phyloP scores from a whole-genome alignment of 2,888 invertebrate species.

The Ametastegia equiseti region DNA sequence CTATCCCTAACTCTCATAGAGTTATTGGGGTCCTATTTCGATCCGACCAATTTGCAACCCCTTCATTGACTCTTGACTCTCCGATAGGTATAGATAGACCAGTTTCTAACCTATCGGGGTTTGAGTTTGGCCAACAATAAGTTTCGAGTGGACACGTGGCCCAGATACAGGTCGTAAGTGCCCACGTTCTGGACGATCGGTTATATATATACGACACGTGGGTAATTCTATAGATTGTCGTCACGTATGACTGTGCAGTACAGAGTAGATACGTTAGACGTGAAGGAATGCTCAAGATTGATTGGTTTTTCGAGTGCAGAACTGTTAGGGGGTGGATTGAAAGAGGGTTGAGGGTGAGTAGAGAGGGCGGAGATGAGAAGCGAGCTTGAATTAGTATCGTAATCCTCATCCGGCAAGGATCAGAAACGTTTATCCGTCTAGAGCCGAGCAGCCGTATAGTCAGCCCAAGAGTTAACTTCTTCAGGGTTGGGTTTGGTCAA shows the following conservation, averaged over 20 bases:
- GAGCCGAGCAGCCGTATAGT: background rate
- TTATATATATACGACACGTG: slow-evolving; percentile 19
- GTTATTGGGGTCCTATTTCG: background rate
- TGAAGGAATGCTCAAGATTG: background rate
- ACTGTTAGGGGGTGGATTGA: background rate
- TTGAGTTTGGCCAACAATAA: background rate
- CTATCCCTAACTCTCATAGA: background rate
- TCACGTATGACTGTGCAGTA: slow-evolving; percentile 5
- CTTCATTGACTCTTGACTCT: slow-evolving; percentile 28
- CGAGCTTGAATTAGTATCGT: slow-evolving; percentile 22
- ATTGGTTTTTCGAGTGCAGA: background rate
- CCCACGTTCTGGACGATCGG: slow-evolving; percentile 15
- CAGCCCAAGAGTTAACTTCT: background rate
- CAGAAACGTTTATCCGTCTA: slow-evolving; percentile 21
- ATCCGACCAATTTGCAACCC: background rate
- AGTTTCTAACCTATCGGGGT: background rate
- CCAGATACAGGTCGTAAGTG: background rate
- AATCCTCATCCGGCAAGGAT: slow-evolving; percentile 21
- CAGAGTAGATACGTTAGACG: too few relatives aligned
- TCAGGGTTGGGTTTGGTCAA: background rate
- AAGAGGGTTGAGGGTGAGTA: background rate
- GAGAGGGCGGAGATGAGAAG: background rate
- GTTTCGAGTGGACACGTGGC: background rate
- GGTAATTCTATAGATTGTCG: background rate
- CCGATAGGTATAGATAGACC: background rate